A percentile compares a stretch with the other conserved stretches of the same genome.
Conservation (phyloP, 1,140 invertebrate species). For the Bombus breviceps region DNA sequence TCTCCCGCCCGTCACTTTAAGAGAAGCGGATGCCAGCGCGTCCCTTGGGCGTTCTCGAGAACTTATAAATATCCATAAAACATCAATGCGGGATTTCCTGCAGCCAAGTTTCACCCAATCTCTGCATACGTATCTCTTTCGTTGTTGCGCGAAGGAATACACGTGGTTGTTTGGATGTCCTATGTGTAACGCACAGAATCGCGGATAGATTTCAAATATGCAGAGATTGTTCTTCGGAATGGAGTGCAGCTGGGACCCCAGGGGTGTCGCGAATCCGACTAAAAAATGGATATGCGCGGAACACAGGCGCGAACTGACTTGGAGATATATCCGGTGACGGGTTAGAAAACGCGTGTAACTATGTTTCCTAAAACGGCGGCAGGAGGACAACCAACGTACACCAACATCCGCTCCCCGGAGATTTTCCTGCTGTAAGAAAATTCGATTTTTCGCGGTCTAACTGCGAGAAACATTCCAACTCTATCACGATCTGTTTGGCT, state of each 20-base stretch:
- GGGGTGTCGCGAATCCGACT: constrained; percentile 68
- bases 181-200: constrained; percentile 15
- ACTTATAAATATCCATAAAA: constrained; percentile 75
- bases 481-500: constrained; percentile 23
- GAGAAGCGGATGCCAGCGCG: constrained; percentile 44
- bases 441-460: constrained; percentile 43
- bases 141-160: too few species aligned
- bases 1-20: constrained; percentile 60
- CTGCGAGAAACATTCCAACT: constrained; percentile 26
- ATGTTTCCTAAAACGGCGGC: constrained; percentile 50
- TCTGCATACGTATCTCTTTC: constrained; percentile 32
- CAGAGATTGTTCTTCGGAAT: constrained; percentile 75
- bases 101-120: constrained; percentile 44
- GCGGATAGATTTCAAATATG: constrained; percentile 78
- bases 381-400: constrained; percentile 29
- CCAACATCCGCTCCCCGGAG: constrained; percentile 27
- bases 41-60: constrained; percentile 60
- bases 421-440: constrained; percentile 45
- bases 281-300: constrained; percentile 68
- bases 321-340: constrained; percentile 58
- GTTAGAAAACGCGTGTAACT: constrained; percentile 41
- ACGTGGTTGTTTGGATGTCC: neutral
- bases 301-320: constrained; percentile 44
- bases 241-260: constrained; percentile 73
- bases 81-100: constrained; percentile 58